Percentiles rank a stretch among this genome's conserved stretches.
Evolutionary conservation across 2,888 invertebrate species (phyloP).

Genomic region (Lysandra bellargus): DNA sequence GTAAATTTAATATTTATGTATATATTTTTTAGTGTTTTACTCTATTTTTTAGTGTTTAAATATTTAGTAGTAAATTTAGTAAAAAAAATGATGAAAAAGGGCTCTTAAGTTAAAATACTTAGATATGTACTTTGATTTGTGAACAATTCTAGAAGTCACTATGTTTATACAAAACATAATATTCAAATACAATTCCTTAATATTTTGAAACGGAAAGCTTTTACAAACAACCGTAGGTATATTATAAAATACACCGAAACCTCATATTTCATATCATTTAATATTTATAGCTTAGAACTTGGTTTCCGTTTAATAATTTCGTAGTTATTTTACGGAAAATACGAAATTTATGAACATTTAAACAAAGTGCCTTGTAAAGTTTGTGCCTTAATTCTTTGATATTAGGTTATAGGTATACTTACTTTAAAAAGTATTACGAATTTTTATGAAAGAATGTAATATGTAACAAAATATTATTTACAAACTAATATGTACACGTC

Average conservation of each 20-base stretch:
- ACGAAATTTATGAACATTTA: slow-evolving; percentile 11
- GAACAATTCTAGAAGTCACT: not conserved
- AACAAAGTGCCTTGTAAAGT: not conserved
- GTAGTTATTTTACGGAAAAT: slow-evolving; percentile 19
- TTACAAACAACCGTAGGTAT: not conserved
- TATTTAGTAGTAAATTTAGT: too few relatives aligned
- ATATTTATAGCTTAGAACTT: slow-evolving; percentile 25
- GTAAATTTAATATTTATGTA: too few relatives aligned
- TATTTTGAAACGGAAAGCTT: not conserved
- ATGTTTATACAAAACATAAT: not conserved
- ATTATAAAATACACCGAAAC: slow-evolving; percentile 1
- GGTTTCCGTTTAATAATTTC: slow-evolving; percentile 18
- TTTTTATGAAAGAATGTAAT: not conserved
- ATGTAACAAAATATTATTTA: not conserved
- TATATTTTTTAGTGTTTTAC: too few relatives aligned
- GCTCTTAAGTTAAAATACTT: not conserved
- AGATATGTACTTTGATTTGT: too few relatives aligned
- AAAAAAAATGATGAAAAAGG: too few relatives aligned
- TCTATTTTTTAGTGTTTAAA: too few relatives aligned
- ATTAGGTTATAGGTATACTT: not conserved
- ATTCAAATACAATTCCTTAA: not conserved
- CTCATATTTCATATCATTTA: slow-evolving; percentile 18
- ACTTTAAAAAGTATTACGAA: not conserved
- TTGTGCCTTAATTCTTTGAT: not conserved
- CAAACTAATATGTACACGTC: not conserved